Percentiles rank a stretch among this genome's conserved stretches.
phyloP scores from a whole-genome alignment of 2,797 vertebrate genomes.

The Schizopygopsis malacanthus region DNA sequence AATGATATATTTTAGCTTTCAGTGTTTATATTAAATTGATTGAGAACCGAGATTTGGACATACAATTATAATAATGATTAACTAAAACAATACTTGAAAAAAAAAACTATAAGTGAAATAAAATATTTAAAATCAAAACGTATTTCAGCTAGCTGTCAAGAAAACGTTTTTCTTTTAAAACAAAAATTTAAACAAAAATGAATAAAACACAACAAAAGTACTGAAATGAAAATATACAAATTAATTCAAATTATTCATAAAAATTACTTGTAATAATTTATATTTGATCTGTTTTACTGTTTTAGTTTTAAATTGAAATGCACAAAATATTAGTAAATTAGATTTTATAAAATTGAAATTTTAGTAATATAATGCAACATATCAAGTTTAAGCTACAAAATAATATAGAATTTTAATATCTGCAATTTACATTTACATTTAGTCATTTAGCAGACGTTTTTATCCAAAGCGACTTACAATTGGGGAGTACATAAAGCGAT shows the following conservation, averaged over 20 bases:
- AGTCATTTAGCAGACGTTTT: too few species aligned
- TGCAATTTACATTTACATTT: not conserved
- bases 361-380: not conserved
- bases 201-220: not conserved
- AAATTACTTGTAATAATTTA: not conserved
- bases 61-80: not conserved
- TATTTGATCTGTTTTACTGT: not conserved
- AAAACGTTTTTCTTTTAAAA: not conserved
- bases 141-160: not conserved
- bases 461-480: too few species aligned
- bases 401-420: not conserved
- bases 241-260: not conserved
- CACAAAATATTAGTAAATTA: not conserved
- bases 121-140: not conserved
- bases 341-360: not conserved
- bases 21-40: not conserved
- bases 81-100: not conserved
- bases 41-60: not conserved
- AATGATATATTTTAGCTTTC: too few species aligned
- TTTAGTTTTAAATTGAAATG: not conserved
- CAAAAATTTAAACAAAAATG: not conserved
- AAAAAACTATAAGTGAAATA: too few species aligned
- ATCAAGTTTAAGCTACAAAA: not conserved
- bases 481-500: too few species aligned
- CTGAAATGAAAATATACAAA: not conserved